phyloP scores from a whole-genome alignment of 2,888 invertebrate species.

The Polyommatus iphigenia region DNA sequence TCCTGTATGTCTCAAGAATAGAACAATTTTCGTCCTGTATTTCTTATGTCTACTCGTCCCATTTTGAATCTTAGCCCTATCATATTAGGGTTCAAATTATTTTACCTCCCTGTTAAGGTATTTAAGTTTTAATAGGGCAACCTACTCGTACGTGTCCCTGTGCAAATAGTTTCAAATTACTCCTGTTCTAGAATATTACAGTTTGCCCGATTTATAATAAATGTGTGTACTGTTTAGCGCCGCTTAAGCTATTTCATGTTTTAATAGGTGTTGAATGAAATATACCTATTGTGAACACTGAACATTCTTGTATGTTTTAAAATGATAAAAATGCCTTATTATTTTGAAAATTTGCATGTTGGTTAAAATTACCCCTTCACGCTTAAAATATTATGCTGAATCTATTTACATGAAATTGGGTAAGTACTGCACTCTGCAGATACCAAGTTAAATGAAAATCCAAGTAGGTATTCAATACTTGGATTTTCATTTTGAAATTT shows the following conservation, averaged over 20 bases:
- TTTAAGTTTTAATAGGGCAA: constrained; percentile 46
- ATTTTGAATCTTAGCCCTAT: not conserved
- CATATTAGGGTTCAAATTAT: not conserved
- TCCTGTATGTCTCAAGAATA: not conserved
- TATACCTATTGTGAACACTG: not conserved
- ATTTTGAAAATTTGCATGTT: too few species aligned
- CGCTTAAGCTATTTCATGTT: not conserved
- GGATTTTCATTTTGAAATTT: too few species aligned
- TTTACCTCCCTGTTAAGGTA: not conserved
- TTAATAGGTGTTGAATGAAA: not conserved
- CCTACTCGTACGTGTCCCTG: constrained; percentile 39
- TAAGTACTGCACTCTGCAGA: too few species aligned
- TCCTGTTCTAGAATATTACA: constrained; percentile 19
- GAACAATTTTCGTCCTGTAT: constrained; percentile 30
- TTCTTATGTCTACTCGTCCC: not conserved
- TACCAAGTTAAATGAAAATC: too few species aligned
- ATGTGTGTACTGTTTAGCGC: constrained; percentile 10
- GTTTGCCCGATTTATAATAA: not conserved
- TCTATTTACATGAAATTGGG: too few species aligned
- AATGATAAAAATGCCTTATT: too few species aligned
- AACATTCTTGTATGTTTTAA: too few species aligned
- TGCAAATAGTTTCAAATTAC: constrained; percentile 45
- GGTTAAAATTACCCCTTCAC: too few species aligned
- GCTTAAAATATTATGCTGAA: too few species aligned
- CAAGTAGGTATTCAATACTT: too few species aligned